These are phyloP conservation scores for Trematocara unimaculatum DNA, from an alignment of 2,113 vertebrate genomes.

Conservation along the genomic window DNA sequence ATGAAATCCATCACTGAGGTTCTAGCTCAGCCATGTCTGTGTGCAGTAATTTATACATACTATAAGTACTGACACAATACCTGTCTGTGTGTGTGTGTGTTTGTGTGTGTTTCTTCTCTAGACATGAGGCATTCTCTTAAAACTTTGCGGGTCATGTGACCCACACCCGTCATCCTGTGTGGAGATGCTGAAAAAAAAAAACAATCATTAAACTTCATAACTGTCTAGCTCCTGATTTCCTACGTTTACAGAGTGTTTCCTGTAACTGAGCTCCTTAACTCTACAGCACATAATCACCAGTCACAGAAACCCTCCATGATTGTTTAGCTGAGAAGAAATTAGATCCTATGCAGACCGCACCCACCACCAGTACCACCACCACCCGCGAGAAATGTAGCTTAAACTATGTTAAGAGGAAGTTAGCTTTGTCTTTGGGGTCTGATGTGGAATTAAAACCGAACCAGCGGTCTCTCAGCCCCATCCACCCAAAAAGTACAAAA, in stretches of 20 bases:
- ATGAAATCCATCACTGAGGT: neutral
- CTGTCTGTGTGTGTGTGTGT: neutral
- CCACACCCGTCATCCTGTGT: neutral
- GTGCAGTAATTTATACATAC: neutral
- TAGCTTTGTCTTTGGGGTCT: conserved; percentile 21
- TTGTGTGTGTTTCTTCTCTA: neutral
- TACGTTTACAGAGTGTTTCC: neutral
- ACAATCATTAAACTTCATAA: neutral
- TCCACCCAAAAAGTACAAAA: conserved; percentile 42
- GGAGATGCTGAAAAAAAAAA: neutral
- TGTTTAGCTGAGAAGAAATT: conserved; percentile 25
- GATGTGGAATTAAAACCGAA: conserved; percentile 60
- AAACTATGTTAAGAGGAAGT: neutral
- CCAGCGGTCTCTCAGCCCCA: conserved; percentile 67
- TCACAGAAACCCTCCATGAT: neutral
- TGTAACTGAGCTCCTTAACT: neutral
- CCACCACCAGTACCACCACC: conserved; percentile 65
- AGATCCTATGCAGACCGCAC: conserved; percentile 53
- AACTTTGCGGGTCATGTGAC: neutral
- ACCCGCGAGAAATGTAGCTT: conserved; percentile 4
- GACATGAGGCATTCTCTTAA: neutral
- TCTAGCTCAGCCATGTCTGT: neutral
- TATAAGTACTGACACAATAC: conserved; percentile 19
- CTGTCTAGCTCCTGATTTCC: neutral
- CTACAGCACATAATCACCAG: conserved; percentile 3